Evolutionary conservation across 2,888 invertebrate genomes (phyloP).

Genomic region (Cheilosia urbana): DNA sequence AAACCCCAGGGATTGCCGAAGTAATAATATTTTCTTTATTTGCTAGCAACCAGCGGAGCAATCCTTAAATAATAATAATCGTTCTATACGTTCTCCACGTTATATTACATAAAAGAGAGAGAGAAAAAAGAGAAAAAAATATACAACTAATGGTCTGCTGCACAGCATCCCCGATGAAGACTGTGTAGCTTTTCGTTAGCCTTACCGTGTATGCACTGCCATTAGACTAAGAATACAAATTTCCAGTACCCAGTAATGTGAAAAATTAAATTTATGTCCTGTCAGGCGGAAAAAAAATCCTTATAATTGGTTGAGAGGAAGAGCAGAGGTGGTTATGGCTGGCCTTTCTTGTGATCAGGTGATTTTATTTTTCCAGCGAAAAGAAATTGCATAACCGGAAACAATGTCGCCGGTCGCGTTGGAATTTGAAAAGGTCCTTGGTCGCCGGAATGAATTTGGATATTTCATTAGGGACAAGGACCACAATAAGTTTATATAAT

Average conservation of each 20-base stretch:
- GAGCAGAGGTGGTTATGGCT: not conserved
- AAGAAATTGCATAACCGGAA: slow-evolving; percentile 39
- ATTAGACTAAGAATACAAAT: slow-evolving; percentile 46
- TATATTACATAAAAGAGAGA: slow-evolving; percentile 1
- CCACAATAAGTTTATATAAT: slow-evolving; percentile 9
- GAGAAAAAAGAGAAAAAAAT: not conserved
- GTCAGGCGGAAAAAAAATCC: slow-evolving; percentile 54
- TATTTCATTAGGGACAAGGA: slow-evolving; percentile 35
- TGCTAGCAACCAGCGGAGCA: not conserved
- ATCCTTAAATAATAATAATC: slow-evolving; percentile 43
- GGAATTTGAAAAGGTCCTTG: slow-evolving; percentile 9
- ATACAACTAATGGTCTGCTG: slow-evolving; percentile 36
- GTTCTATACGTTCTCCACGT: not conserved
- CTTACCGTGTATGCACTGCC: slow-evolving; percentile 15
- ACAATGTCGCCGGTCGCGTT: slow-evolving; percentile 65
- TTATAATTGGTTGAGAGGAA: slow-evolving; percentile 61
- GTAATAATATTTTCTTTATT: slow-evolving; percentile 35
- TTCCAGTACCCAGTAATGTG: slow-evolving; percentile 44
- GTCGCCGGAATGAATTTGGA: slow-evolving; percentile 15
- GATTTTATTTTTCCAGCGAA: not conserved
- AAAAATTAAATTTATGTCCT: slow-evolving; percentile 73
- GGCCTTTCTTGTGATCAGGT: slow-evolving; percentile 26
- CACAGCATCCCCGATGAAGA: slow-evolving; percentile 22
- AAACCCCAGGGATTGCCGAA: slow-evolving; percentile 31
- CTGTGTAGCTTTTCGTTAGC: slow-evolving; percentile 17